Conservation (phyloP, 2,113 vertebrate species). For the Callipepla squamata region DNA sequence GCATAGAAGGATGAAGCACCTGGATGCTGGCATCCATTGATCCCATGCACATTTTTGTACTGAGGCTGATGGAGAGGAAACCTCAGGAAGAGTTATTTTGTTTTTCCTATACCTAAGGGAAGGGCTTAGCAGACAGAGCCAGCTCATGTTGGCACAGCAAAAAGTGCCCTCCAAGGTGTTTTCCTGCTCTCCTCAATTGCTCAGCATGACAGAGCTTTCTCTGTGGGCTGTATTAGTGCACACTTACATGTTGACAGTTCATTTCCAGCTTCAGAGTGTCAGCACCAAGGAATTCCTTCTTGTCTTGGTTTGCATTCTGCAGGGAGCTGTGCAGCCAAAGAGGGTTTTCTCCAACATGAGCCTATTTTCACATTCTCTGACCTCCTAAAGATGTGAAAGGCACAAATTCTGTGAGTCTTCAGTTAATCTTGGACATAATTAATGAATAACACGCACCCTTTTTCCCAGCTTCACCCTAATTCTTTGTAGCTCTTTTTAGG, state of each 20-base stretch:
- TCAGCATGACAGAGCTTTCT: not conserved
- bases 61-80: not conserved
- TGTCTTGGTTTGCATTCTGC: not conserved
- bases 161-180: constrained; percentile 3
- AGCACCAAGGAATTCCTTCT: not conserved
- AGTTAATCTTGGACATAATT: not conserved
- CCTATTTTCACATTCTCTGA: not conserved
- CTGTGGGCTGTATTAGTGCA: constrained; percentile 29
- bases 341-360: not conserved
- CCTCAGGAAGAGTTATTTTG: not conserved
- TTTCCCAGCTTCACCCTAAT: not conserved
- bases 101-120: not conserved
- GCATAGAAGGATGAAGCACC: not conserved
- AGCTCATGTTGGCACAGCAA: not conserved
- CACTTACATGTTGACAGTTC: constrained; percentile 38
- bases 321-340: accelerated
- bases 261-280: constrained; percentile 12
- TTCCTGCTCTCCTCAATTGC: not conserved
- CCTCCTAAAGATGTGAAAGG: not conserved
- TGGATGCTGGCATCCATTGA: not conserved
- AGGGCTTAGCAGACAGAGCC: not conserved
- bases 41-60: not conserved
- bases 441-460: not conserved
- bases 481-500: accelerated
- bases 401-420: not conserved